These are phyloP conservation scores for Loris lydekkerianus DNA, from an alignment of 2,797 vertebrate species.

Conservation along the genomic window DNA sequence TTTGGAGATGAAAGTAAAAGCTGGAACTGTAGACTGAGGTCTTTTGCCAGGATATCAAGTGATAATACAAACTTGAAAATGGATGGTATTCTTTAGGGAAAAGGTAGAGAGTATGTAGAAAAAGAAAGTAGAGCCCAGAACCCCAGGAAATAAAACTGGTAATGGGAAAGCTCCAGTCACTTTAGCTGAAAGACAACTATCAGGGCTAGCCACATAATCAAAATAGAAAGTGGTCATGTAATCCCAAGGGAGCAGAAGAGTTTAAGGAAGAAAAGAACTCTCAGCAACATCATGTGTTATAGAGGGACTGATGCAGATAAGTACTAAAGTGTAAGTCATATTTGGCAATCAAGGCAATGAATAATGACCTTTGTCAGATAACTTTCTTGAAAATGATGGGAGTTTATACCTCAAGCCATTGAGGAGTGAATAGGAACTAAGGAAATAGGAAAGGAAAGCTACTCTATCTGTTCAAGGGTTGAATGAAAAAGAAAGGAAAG, in stretches of 20 bases:
- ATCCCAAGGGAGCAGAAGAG: constrained; percentile 4
- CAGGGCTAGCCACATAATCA: neutral
- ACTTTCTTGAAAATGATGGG: neutral
- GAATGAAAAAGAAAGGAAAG: constrained; percentile 17
- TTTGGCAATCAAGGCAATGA: constrained; percentile 1
- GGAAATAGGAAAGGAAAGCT: neutral
- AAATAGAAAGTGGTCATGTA: neutral
- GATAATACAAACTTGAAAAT: neutral
- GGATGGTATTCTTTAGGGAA: neutral
- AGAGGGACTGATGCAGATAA: neutral
- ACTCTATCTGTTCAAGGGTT: constrained; percentile 27
- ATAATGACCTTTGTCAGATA: constrained; percentile 42
- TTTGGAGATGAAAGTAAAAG: constrained; percentile 28
- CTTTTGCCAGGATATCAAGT: constrained; percentile 9
- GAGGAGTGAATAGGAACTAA: neutral
- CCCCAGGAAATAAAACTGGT: constrained; percentile 2
- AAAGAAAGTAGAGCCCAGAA: constrained; percentile 44
- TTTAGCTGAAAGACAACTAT: constrained; percentile 7
- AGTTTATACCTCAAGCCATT: neutral
- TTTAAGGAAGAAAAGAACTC: constrained; percentile 55
- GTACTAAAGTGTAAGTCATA: neutral
- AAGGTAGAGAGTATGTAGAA: neutral
- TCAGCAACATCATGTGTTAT: neutral
- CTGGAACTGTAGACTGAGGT: neutral
- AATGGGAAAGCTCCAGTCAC: neutral